These are phyloP conservation scores for Andrena flavipes DNA, from an alignment of 2,888 invertebrate species.

Conservation along the genomic window DNA sequence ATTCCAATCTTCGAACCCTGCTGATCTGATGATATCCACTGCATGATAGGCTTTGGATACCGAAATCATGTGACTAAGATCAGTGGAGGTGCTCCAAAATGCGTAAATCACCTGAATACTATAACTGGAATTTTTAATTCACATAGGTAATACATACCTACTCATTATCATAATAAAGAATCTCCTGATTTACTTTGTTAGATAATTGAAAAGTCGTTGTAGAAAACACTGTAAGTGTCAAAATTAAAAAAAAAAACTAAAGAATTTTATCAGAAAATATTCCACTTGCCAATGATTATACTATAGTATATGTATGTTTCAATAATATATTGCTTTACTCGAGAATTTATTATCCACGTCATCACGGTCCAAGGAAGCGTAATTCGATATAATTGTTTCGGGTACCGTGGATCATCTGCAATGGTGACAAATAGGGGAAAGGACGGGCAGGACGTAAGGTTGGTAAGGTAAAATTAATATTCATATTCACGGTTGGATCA, in stretches of 20 bases:
- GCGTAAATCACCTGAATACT: no score
- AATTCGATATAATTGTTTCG: slow-evolving; percentile 28
- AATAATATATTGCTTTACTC: neutral
- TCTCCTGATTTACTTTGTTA: no score
- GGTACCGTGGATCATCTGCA: slow-evolving; percentile 23
- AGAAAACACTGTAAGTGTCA: no score
- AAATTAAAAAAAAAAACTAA: no score
- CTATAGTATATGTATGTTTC: neutral
- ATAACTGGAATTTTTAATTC: no score
- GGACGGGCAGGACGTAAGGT: slow-evolving; percentile 24
- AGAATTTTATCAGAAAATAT: no score
- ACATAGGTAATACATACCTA: no score
- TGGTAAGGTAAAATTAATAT: slow-evolving; percentile 79
- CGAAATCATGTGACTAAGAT: slow-evolving; percentile 14
- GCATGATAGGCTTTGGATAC: slow-evolving; percentile 1
- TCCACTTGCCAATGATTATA: no score
- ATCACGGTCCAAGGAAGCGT: neutral
- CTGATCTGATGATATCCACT: slow-evolving; percentile 30
- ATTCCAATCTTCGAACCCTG: slow-evolving; percentile 35
- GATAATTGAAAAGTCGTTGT: no score
- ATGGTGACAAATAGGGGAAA: slow-evolving; percentile 51
- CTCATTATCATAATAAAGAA: no score
- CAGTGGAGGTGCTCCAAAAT: neutral
- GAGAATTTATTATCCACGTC: neutral
- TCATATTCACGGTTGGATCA: slow-evolving; percentile 82